Conservation (phyloP, 2,888 invertebrate genomes). For the Hesperia comma region DNA sequence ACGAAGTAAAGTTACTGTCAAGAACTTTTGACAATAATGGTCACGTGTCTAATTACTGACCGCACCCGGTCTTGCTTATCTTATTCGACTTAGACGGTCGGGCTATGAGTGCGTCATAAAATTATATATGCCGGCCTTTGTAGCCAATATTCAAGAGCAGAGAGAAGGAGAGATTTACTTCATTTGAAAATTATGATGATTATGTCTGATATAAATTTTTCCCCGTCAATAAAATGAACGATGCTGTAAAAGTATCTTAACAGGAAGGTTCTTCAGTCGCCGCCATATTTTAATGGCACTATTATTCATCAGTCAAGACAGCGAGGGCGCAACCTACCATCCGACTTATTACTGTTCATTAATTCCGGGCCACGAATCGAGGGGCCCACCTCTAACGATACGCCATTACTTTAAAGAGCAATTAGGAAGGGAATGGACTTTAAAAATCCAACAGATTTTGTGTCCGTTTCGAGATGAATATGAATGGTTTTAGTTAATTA, state of each 20-base stretch:
- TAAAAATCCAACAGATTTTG: slow-evolving; percentile 14
- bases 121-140: too few species aligned
- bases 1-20: too few species aligned
- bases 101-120: too few species aligned
- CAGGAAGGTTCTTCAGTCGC: slow-evolving; percentile 31
- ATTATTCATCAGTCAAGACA: slow-evolving; percentile 55
- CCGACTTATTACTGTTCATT: slow-evolving; percentile 66
- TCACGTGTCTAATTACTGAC: too few species aligned
- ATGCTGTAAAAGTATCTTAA: slow-evolving; percentile 39
- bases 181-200: neutral
- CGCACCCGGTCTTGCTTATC: too few species aligned
- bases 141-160: too few species aligned
- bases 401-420: slow-evolving; percentile 61
- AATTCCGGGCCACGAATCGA: slow-evolving; percentile 61
- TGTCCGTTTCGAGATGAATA: slow-evolving; percentile 44
- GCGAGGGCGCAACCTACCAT: slow-evolving; percentile 49
- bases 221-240: slow-evolving; percentile 23
- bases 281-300: slow-evolving; percentile 47
- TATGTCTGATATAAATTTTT: slow-evolving; percentile 5
- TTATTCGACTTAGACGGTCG: too few species aligned
- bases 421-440: slow-evolving; percentile 47
- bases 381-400: slow-evolving; percentile 59
- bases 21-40: too few species aligned
- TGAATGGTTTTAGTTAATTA: slow-evolving; percentile 42
- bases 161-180: neutral